These are phyloP conservation scores for Enteromius fasciolatus DNA, from an alignment of 2,797 vertebrate species.

Conservation along the genomic window DNA sequence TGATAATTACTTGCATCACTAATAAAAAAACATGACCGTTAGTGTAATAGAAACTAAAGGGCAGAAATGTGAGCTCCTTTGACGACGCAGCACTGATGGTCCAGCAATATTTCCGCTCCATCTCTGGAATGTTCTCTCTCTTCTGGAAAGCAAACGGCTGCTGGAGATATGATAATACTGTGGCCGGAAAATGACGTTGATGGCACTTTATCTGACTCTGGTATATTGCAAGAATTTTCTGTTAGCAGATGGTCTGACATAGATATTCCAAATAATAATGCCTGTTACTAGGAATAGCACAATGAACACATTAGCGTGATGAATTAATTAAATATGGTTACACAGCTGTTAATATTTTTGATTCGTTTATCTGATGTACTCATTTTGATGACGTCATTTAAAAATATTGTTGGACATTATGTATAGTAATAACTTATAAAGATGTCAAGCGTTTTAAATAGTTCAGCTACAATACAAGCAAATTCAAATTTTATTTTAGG, in stretches of 20 bases:
- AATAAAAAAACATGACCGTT: not conserved
- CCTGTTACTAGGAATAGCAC: not conserved
- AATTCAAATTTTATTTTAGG: not conserved
- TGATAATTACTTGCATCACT: not conserved
- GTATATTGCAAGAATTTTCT: not conserved
- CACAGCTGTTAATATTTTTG: not conserved
- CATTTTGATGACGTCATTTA: not conserved
- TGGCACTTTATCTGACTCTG: conserved; percentile 12
- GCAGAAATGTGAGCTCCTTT: conserved; percentile 27
- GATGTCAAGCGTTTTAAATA: not conserved
- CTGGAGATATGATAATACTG: conserved; percentile 18
- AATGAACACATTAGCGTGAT: not conserved
- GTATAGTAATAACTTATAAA: not conserved
- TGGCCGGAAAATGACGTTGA: conserved; percentile 8
- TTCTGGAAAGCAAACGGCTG: not conserved
- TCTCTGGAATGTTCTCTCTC: not conserved
- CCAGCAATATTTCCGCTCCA: conserved; percentile 19
- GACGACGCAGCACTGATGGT: conserved; percentile 19
- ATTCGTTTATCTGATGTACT: not conserved
- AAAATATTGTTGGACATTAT: not conserved
- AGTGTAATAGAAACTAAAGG: not conserved
- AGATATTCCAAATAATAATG: not conserved
- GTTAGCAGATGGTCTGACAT: not conserved
- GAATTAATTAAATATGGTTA: not conserved
- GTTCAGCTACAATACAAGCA: not conserved